phyloP scores from a whole-genome alignment of 2,888 invertebrate species.

The Pasiphila rectangulata region DNA sequence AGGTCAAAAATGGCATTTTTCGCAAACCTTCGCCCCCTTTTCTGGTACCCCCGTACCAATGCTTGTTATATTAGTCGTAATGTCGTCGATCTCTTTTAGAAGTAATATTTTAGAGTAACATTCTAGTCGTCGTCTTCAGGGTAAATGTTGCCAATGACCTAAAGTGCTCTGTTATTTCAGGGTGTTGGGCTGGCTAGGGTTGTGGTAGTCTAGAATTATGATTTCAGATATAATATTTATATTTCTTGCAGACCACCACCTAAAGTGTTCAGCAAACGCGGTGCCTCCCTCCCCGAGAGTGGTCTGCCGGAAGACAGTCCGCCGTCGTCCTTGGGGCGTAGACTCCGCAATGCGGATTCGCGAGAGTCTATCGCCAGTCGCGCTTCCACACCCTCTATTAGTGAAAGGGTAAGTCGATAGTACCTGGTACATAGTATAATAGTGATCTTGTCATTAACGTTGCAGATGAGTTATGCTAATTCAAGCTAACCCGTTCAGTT shows the following conservation, averaged over 20 bases:
- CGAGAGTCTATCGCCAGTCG: conserved; percentile 74
- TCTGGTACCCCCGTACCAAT: too few relatives aligned
- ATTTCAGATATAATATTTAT: neutral
- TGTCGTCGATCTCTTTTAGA: too few relatives aligned
- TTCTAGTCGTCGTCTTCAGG: too few relatives aligned
- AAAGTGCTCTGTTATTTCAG: too few relatives aligned
- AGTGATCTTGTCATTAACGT: neutral
- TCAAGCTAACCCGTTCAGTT: too few relatives aligned
- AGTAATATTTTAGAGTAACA: too few relatives aligned
- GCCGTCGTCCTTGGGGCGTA: conserved; percentile 69
- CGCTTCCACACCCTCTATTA: conserved; percentile 76
- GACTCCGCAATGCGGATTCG: conserved; percentile 69
- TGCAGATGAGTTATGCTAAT: neutral
- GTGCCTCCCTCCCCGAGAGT: conserved; percentile 79
- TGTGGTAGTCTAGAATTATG: too few relatives aligned
- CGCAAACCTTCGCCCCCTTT: too few relatives aligned
- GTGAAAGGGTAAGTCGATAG: conserved; percentile 62
- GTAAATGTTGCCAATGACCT: too few relatives aligned
- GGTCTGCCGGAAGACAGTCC: conserved; percentile 77
- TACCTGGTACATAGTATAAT: neutral
- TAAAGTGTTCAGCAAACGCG: conserved; percentile 81
- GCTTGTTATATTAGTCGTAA: too few relatives aligned
- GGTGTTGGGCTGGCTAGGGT: too few relatives aligned
- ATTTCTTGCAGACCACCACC: conserved; percentile 79
- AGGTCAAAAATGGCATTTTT: too few relatives aligned